phyloP scores from a whole-genome alignment of 2,797 vertebrate species.

The Ara ararauna region DNA sequence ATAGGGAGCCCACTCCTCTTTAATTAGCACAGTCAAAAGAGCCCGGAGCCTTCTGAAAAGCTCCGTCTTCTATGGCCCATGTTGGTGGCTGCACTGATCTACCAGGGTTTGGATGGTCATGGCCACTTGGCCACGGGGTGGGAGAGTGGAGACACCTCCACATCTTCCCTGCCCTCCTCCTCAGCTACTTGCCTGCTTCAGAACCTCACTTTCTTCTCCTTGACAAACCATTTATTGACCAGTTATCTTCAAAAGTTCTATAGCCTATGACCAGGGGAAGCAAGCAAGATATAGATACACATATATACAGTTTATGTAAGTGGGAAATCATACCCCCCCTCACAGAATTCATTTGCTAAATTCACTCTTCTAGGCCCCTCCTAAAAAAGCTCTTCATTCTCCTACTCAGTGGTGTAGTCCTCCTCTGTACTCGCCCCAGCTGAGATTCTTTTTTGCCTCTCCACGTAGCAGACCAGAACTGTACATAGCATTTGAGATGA shows the following conservation, averaged over 20 bases:
- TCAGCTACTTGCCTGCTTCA: neutral
- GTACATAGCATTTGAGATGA: slow-evolving; percentile 58
- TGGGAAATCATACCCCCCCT: slow-evolving; percentile 5
- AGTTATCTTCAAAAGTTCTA: neutral
- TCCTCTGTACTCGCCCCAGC: slow-evolving; percentile 72
- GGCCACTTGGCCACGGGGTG: neutral
- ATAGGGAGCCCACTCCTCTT: neutral
- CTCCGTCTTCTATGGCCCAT: accelerated
- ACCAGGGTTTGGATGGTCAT: neutral
- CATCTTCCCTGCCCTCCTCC: neutral
- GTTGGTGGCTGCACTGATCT: neutral
- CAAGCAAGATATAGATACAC: neutral
- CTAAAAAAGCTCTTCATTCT: slow-evolving; percentile 64
- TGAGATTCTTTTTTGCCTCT: slow-evolving; percentile 67
- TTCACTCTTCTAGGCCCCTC: slow-evolving; percentile 54
- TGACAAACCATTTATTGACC: neutral
- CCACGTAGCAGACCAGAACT: slow-evolving; percentile 53
- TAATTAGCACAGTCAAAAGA: neutral
- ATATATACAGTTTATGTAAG: slow-evolving; percentile 32
- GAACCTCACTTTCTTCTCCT: neutral
- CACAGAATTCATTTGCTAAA: slow-evolving; percentile 45
- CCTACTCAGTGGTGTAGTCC: slow-evolving; percentile 65
- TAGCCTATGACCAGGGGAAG: neutral
- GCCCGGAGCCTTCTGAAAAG: neutral
- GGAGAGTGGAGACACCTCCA: neutral